A percentile compares a stretch with the other conserved stretches of the same genome.
Evolutionary conservation across 2,888 invertebrate genomes (phyloP).

Genomic region (Erynnis tages): DNA sequence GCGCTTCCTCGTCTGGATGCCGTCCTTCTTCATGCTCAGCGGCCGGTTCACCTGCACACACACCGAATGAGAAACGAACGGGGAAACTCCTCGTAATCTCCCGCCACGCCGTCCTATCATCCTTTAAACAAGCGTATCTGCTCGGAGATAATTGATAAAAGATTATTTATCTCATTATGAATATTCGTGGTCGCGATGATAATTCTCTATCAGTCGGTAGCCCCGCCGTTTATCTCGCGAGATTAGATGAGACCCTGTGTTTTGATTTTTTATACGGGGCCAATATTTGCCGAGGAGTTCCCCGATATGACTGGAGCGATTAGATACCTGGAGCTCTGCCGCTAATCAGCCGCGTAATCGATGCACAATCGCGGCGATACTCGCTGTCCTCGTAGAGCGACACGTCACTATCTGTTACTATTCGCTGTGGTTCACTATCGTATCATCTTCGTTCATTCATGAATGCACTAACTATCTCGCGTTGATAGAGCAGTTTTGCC

Average conservation of each 20-base stretch:
- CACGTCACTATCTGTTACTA: slow-evolving; percentile 33
- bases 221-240: slow-evolving; percentile 77
- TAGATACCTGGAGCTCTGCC: slow-evolving; percentile 61
- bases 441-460: slow-evolving; percentile 31
- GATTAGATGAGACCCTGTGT: slow-evolving; percentile 81
- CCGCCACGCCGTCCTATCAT: slow-evolving; percentile 69
- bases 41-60: slow-evolving; percentile 92
- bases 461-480: neutral
- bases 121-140: slow-evolving; percentile 79
- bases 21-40: slow-evolving; percentile 98
- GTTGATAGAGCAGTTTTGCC: too few relatives aligned
- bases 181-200: slow-evolving; percentile 77
- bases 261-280: slow-evolving; percentile 76
- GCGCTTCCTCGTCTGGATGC: slow-evolving; percentile 97
- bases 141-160: slow-evolving; percentile 80
- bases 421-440: slow-evolving; percentile 15
- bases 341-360: slow-evolving; percentile 48
- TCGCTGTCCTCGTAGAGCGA: slow-evolving; percentile 4
- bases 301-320: slow-evolving; percentile 72
- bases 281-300: slow-evolving; percentile 81
- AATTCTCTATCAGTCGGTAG: slow-evolving; percentile 81
- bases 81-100: slow-evolving; percentile 71
- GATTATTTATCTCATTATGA: slow-evolving; percentile 82
- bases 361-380: slow-evolving; percentile 44
- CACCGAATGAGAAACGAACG: neutral